Base-by-base conservation (phyloP, 2,797 vertebrate genomes). In the Prunella strophiata region DNA sequence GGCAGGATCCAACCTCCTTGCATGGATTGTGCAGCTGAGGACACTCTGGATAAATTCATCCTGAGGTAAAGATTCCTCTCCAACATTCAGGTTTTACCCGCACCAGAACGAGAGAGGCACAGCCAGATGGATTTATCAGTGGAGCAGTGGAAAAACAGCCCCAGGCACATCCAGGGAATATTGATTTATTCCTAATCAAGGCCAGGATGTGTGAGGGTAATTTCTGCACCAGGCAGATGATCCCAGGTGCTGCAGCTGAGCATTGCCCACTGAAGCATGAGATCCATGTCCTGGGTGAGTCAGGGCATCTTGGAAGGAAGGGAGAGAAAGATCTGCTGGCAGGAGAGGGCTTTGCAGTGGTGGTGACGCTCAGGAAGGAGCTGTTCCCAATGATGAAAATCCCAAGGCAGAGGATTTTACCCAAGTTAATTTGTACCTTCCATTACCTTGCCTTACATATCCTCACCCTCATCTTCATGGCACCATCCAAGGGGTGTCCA, bases 111-210 rank as follows among this genome's bases (percentile, higher is more conserved):
- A 55, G 32, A 74, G 38, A 55, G 26, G 22, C 48, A n/a, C n/a
- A 70, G 75, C 21, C 40, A 58, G 48, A 8, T 13, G 50, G 48
- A 26, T 81, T 10, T 54, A 43, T 59, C 73, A 71, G 85, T 34
- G 66, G 34, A 91, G 48, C 63, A 45, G 75, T 74, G 88, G 75
- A 85, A 91, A 95, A 85, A 54, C 67, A 93, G 63, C 71, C 61
- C 48, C 19, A 51, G 63, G 36, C 29, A 36, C 54, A 43, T 42
- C 61, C 38, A 36, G 25, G 36, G 50, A 81, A 85, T 77, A 80
- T 68, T 77, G 93, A 93, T 95, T 73, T 85, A 42, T 32, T 85
- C 72, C 89, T 71, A 72, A 80, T 40, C 38, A 61, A 93, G 73
- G 38, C 32, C 82, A 22, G 72, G 50, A 67, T 18, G 19, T 74